Conservation (phyloP, 2,888 invertebrate species). For the Dryocosmus kuriphilus region DNA sequence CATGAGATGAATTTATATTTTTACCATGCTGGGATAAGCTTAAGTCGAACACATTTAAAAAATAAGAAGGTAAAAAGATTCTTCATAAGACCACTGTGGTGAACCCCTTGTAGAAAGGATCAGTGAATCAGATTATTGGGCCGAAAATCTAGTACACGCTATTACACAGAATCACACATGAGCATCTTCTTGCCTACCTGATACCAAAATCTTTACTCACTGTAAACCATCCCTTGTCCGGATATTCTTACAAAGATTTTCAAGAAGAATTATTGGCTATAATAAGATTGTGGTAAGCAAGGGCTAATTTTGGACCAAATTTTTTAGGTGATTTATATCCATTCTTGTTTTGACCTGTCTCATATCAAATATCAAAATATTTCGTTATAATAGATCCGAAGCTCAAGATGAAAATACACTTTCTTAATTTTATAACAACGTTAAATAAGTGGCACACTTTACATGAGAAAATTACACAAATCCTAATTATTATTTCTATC, state of each 20-base stretch:
- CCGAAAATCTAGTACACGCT: not conserved
- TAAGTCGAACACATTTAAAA: not conserved
- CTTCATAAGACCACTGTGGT: not conserved
- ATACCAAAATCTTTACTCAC: slow-evolving; percentile 4
- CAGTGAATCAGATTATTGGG: slow-evolving; percentile 23
- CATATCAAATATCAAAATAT: not conserved
- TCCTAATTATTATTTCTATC: too few species aligned
- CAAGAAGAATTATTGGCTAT: not conserved
- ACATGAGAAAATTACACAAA: too few species aligned
- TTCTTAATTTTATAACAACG: too few species aligned
- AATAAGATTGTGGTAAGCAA: slow-evolving; percentile 7
- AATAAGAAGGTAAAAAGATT: not conserved
- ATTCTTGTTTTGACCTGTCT: not conserved
- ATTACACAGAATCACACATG: not conserved
- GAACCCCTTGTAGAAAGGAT: slow-evolving; percentile 21
- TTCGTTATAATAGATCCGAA: too few species aligned
- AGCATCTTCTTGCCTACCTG: slow-evolving; percentile 9
- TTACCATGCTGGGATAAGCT: not conserved
- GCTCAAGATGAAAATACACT: too few species aligned
- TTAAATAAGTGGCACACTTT: too few species aligned
- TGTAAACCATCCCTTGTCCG: not conserved
- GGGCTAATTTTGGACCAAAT: not conserved
- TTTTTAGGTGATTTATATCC: not conserved
- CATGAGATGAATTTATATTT: not conserved
- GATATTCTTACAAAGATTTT: slow-evolving; percentile 7